Evolutionary conservation across 2,797 vertebrate genomes (phyloP).

Genomic region (Synanceia verrucosa): DNA sequence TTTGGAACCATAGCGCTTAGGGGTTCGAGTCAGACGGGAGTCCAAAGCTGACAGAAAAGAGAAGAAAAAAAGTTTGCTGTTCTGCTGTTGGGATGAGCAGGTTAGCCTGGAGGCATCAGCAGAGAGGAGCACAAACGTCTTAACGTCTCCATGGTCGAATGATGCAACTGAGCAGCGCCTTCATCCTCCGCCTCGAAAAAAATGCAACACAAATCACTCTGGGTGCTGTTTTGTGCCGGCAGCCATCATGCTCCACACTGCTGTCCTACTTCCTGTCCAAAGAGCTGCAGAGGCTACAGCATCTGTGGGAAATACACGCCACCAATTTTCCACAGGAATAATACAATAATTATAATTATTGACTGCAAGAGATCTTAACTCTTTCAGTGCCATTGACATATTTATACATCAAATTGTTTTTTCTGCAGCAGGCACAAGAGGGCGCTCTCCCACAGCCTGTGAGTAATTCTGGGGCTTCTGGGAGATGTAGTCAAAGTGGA

Average conservation of each 20-base stretch:
- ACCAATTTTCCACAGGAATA: neutral
- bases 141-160: constrained; percentile 8
- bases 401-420: too few species aligned
- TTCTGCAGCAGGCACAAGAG: too few species aligned
- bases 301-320: neutral
- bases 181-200: constrained; percentile 6
- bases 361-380: too few species aligned
- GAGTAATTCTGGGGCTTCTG: too few species aligned
- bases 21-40: constrained; percentile 20
- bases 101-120: constrained; percentile 35
- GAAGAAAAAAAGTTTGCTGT: constrained; percentile 1
- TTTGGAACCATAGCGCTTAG: neutral
- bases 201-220: constrained; percentile 16
- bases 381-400: too few species aligned
- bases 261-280: neutral
- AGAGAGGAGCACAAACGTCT: constrained; percentile 23
- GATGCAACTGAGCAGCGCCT: constrained; percentile 10
- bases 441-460: too few species aligned
- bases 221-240: constrained; percentile 22
- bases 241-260: neutral
- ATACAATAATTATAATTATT: too few species aligned
- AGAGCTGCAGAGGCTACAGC: neutral
- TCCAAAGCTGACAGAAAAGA: neutral
- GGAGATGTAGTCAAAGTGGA: too few species aligned
- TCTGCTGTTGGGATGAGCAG: constrained; percentile 22